Base-by-base conservation (phyloP, 2,113 vertebrate species). In the Scatophagus argus region DNA sequence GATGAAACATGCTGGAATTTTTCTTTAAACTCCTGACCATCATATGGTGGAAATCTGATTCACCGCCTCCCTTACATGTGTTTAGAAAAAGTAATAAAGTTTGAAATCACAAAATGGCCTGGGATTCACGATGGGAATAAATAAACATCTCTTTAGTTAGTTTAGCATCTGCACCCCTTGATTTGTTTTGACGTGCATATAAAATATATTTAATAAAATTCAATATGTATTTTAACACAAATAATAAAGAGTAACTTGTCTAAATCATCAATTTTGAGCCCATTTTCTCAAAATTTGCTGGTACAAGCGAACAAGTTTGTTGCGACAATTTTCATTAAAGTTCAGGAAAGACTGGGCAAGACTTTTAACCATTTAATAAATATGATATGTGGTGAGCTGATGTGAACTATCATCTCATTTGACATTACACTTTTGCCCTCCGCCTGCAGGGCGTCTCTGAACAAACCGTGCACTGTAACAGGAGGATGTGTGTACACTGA, bases 391-490 rank as follows among this genome's bases (percentile, higher is more conserved):
- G 11, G 8, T 46, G 55, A 47, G 31, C 41, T 58, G 47, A 51
- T 54, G 27, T 56, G 36, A 12, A 16, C 19, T 52, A 32, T 54
- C 29, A 60, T 61, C 10, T 25, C 9, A 16, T 34, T 1, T 31
- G 60, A 56, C 36, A 61, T 47, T 21, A 52, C 46, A 21, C 51
- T 43, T 23, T 39, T 44, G 23, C 67, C 44, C 29, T 74, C 38
- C 32, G 49, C 34, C 6, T 59, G 51, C 43, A 59, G 9, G 23
- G 8, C 3, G 2, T 34, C 32, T 69, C 25, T 19, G 11, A 43
- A 74, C 54, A 70, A 69, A 62, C 44, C 56, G 29, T 54, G 58
- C 56, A 43, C 49, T 81, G 78, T 75, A 61, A 85, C 67, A 54
- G 52, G 64, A 75, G 44, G 67, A 77, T 51, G 62, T 65, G 74